Conservation (phyloP, 2,113 vertebrate genomes). For the Vulpes vulpes region DNA sequence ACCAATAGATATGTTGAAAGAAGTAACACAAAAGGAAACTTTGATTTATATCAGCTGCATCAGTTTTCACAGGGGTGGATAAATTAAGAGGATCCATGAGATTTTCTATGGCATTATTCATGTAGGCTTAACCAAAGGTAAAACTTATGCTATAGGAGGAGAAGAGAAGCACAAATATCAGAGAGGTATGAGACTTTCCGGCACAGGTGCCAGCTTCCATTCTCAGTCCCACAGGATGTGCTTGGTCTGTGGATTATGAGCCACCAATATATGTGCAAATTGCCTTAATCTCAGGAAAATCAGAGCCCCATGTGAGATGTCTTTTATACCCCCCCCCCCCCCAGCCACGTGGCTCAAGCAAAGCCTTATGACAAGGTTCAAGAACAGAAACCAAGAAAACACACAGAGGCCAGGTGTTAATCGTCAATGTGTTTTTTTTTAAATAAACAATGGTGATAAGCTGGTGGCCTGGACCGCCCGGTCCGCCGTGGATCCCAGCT, state of each 20-base stretch:
- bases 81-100: background rate
- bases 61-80: background rate
- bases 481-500: background rate
- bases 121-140: background rate
- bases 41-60: background rate
- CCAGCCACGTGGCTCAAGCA: background rate
- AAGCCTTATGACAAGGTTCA: background rate
- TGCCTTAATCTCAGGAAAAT: conserved; percentile 1
- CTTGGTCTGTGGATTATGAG: conserved; percentile 18
- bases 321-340: background rate
- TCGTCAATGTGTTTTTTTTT: background rate
- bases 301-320: background rate
- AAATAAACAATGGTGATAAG: background rate
- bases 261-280: background rate
- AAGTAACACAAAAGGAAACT: background rate
- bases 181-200: background rate
- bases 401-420: background rate
- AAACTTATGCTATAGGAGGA: background rate
- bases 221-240: background rate
- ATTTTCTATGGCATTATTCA: background rate
- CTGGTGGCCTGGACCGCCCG: background rate
- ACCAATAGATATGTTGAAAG: background rate
- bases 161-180: background rate
- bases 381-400: background rate
- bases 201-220: background rate